Base-by-base conservation (phyloP, 2,797 vertebrate genomes). In the Typhlichthys eigenmanni region DNA sequence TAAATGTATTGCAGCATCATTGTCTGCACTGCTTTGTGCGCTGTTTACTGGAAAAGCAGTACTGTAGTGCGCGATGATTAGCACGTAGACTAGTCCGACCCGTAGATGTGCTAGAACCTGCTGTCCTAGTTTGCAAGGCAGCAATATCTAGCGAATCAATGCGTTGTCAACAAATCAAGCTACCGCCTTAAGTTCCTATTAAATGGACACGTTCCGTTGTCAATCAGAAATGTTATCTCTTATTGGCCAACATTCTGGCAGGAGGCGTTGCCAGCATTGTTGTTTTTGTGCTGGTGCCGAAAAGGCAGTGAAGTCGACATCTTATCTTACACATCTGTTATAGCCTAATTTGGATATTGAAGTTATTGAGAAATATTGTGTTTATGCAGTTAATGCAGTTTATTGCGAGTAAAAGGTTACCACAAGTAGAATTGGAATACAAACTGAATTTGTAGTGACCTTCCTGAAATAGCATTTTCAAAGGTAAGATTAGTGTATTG, bases 281-380 rank as follows among this genome's bases (percentile, higher is more conserved):
- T 92, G 89, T 92, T 91, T 87, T 88, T 83, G 73, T 79, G 91
- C 84, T 88, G 74, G 74, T 78, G 55, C 53, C 60, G 59, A 73
- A 70, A 5, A 77, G 78, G 57, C 75, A 45, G 71, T 52, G 5
- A 57, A 66, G 88, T 79, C 81, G 90, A 91, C 89, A 89, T 91
- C 85, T 91, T 91, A 89, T 90, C 84, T 91, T 91, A 81, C 66
- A 79, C 65, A 67, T 56, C 47, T 2, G 32, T 4, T 12, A 8
- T 2, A 1, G 60, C 52, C 11, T 24, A 2, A 49, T 38, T 17
- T 49, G 45, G 13, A 14, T 8, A 19, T 45, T 32, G 11, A 13
- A 1, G 16, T 58, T 3, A 7, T 55, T 60, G 62, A 49, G 5
- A 62, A 32, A 48, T 24, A 19, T 12, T 13, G 11, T n/a, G 7